Percentiles rank a stretch among this genome's conserved stretches.
These are phyloP conservation scores for Rhinatrema bivittatum DNA, from an alignment of 2,797 vertebrate species.

Conservation along the genomic window DNA sequence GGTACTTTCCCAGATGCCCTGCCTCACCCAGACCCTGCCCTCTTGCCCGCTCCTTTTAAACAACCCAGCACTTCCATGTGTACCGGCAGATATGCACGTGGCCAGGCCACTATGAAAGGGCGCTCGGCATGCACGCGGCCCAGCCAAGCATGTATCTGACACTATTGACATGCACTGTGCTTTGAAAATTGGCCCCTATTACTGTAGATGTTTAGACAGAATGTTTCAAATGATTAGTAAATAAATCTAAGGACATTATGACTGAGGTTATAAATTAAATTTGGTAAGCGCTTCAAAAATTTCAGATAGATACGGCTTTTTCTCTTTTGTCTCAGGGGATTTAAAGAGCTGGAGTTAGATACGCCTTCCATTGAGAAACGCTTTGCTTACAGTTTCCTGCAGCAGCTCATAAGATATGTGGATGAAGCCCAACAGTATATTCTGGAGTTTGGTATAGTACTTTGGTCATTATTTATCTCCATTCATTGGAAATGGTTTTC, in stretches of 20 bases:
- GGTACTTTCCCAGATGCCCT: no score
- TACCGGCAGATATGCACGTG: no score
- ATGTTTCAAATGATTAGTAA: not conserved
- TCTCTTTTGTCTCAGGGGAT: conserved; percentile 56
- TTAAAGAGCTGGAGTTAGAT: conserved; percentile 84
- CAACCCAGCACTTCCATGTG: no score
- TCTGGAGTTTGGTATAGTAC: conserved; percentile 77
- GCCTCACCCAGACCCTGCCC: no score
- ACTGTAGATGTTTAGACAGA: no score
- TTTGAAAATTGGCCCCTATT: no score
- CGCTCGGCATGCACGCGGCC: no score
- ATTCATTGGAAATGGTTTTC: no score
- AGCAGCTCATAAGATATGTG: conserved; percentile 85
- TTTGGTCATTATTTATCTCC: accelerated
- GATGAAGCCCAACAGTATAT: conserved; percentile 88
- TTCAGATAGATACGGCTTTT: not conserved
- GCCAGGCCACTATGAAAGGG: no score
- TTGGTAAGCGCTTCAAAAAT: not conserved
- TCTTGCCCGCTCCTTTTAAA: no score
- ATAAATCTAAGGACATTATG: not conserved
- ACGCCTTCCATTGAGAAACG: conserved; percentile 90
- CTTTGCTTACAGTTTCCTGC: conserved; percentile 90
- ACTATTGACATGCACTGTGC: no score
- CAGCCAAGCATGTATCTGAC: no score
- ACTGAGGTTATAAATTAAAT: not conserved